A percentile compares a stretch with the other conserved stretches of the same genome.
Evolutionary conservation across 2,113 vertebrate species (phyloP).

Genomic region (Potamarius usumacintae): DNA sequence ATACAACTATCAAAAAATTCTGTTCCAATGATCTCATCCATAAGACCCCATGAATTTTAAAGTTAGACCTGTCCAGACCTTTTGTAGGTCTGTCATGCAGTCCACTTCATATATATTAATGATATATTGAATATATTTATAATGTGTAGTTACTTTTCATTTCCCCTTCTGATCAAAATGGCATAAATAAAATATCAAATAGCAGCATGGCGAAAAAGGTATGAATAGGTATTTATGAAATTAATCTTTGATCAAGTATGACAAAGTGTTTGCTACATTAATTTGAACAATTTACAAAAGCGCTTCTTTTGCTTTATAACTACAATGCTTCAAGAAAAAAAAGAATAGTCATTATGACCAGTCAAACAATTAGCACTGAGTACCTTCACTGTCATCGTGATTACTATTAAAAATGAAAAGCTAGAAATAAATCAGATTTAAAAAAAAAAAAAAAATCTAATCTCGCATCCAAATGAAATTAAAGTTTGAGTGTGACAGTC

Average conservation of each 20-base stretch:
- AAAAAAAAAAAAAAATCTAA: not conserved
- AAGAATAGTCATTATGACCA: constrained; percentile 33
- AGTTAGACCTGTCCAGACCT: constrained; percentile 6
- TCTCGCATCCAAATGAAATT: not conserved
- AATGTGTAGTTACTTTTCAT: not conserved
- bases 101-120: constrained; percentile 5
- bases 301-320: not conserved
- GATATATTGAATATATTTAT: constrained; percentile 5
- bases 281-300: not conserved
- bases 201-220: constrained; percentile 30
- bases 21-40: not conserved
- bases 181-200: constrained; percentile 42
- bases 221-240: constrained; percentile 14
- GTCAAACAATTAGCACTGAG: not conserved
- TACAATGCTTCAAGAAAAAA: constrained; percentile 47
- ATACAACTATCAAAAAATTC: constrained; percentile 52
- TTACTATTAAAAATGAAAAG: not conserved
- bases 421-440: not conserved
- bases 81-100: constrained; percentile 31
- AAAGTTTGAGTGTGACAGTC: not conserved
- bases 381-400: not conserved
- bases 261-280: not conserved
- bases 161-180: constrained; percentile 28
- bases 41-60: not conserved
- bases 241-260: not conserved